A percentile compares a stretch with the other conserved stretches of the same genome.
Evolutionary conservation across 2,113 vertebrate species (phyloP).

Genomic region (Tachysurus vachellii): DNA sequence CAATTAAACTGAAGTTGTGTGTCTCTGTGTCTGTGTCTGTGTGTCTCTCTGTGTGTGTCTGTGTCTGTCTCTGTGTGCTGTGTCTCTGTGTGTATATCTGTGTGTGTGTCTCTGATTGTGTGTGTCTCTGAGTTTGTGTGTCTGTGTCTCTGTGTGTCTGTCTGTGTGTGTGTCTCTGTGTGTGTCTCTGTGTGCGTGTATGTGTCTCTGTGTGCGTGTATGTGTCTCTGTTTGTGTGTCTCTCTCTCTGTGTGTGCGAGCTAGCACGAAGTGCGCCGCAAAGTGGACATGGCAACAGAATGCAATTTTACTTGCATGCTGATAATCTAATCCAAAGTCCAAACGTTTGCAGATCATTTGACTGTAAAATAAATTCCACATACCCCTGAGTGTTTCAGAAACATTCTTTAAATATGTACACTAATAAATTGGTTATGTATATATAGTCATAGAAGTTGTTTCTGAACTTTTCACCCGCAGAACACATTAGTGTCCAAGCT

Average conservation of each 20-base stretch:
- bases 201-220: too few species aligned
- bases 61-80: too few species aligned
- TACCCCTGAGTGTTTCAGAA: background rate
- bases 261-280: slow-evolving; percentile 32
- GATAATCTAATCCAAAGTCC: background rate
- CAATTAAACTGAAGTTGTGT: background rate
- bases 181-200: too few species aligned
- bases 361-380: background rate
- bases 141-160: too few species aligned
- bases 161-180: background rate
- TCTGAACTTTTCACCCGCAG: background rate
- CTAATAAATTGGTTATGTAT: background rate
- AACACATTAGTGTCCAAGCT: background rate
- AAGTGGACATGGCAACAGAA: slow-evolving; percentile 9
- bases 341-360: background rate
- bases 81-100: too few species aligned
- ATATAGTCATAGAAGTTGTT: background rate
- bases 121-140: too few species aligned
- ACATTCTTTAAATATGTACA: background rate
- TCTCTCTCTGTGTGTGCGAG: background rate
- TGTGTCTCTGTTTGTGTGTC: too few species aligned
- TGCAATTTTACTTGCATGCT: background rate
- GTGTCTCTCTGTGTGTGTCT: too few species aligned
- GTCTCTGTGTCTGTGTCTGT: background rate
- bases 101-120: too few species aligned